Percentiles rank a stretch among this genome's conserved stretches.
Conservation (phyloP, 2,888 invertebrate genomes). For the Acanthococcus lagerstroemiae region DNA sequence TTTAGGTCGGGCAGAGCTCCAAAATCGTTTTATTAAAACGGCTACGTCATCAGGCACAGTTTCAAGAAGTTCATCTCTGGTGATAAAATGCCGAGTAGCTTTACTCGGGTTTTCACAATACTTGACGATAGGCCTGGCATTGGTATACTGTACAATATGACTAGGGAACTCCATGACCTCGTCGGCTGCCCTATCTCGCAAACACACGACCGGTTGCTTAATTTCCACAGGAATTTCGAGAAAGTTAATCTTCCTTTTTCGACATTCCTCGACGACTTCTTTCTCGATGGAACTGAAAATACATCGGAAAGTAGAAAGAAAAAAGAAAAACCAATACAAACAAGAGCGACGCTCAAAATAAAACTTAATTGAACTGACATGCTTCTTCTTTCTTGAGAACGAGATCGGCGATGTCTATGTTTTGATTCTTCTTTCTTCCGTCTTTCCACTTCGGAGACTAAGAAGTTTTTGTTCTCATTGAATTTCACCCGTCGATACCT, state of each 20-base stretch:
- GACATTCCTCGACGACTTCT: constrained; percentile 20
- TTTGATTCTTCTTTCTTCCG: constrained; percentile 19
- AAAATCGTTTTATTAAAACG: constrained; percentile 23
- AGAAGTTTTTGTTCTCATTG: constrained; percentile 26
- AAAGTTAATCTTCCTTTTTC: constrained; percentile 25
- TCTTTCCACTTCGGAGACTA: constrained; percentile 20
- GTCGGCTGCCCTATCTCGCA: constrained; percentile 15
- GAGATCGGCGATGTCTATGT: constrained; percentile 10
- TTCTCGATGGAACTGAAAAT: constrained; percentile 26
- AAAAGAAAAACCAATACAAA: background rate
- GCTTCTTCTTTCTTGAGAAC: constrained; percentile 11
- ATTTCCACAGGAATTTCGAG: constrained; percentile 31
- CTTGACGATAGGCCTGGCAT: constrained; percentile 28
- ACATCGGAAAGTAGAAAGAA: no score
- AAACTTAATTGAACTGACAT: constrained; percentile 17
- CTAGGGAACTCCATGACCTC: constrained; percentile 30
- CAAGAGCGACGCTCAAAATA: background rate
- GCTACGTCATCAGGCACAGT: constrained; percentile 32
- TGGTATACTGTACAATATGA: constrained; percentile 27
- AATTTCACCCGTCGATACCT: constrained; percentile 31
- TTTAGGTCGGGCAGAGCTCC: constrained; percentile 31
- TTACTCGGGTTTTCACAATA: constrained; percentile 30
- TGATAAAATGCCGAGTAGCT: constrained; percentile 31
- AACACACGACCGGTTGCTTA: constrained; percentile 17
- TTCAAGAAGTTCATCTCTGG: constrained; percentile 29